These are phyloP conservation scores for Stenotaenia linearis DNA, from an alignment of 2,888 invertebrate species.

Conservation along the genomic window DNA sequence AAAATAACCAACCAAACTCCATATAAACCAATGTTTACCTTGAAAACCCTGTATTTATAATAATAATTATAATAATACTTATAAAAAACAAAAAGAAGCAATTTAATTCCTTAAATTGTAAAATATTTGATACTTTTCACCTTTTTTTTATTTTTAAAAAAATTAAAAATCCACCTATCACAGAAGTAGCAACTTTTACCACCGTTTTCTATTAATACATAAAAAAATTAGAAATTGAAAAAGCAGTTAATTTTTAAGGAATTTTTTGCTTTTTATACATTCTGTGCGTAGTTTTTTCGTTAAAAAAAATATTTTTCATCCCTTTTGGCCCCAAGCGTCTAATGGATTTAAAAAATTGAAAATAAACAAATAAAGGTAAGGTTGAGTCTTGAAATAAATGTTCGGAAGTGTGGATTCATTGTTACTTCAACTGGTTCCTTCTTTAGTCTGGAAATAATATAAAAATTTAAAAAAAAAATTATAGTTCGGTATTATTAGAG, in stretches of 20 bases:
- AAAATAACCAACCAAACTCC: neutral
- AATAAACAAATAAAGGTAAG: neutral
- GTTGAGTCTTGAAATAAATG: neutral
- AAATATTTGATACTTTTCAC: neutral
- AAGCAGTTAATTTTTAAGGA: neutral
- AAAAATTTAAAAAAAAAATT: neutral
- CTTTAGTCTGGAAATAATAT: neutral
- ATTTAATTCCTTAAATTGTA: neutral
- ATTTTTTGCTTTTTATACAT: neutral
- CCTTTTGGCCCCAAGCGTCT: neutral
- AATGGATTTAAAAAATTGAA: neutral
- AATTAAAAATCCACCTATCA: neutral
- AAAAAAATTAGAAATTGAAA: neutral
- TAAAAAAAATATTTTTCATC: neutral
- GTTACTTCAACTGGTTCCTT: neutral
- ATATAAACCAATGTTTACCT: neutral
- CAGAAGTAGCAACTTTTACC: neutral
- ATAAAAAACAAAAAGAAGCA: neutral
- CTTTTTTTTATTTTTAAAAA: neutral
- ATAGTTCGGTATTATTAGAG: neutral
- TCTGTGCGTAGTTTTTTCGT: neutral
- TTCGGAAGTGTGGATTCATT: neutral
- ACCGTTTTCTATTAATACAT: neutral
- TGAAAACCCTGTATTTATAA: neutral
- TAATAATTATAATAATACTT: too few relatives aligned